Conservation (phyloP, 2,888 invertebrate species). For the Tanypteryx hageni region DNA sequence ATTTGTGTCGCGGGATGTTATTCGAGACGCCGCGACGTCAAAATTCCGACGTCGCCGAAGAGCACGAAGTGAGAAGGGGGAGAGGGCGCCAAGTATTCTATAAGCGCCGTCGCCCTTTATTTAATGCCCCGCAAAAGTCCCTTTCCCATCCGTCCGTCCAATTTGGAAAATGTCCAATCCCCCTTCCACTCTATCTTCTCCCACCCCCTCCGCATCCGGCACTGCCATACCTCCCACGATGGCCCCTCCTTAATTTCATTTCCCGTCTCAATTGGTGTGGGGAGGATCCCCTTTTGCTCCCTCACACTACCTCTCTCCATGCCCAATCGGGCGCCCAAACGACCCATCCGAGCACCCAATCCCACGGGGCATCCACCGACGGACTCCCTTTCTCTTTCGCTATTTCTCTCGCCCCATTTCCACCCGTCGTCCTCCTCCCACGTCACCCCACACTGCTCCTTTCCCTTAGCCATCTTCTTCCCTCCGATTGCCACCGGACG, state of each 20-base stretch:
- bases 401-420: not conserved
- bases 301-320: no score
- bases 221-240: no score
- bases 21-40: no score
- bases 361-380: no score
- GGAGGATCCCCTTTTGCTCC: no score
- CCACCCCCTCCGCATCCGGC: not conserved
- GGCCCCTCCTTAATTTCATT: not conserved
- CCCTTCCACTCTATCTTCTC: not conserved
- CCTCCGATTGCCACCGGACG: no score
- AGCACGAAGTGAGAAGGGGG: no score
- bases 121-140: not conserved
- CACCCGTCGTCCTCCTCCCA: not conserved
- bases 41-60: no score
- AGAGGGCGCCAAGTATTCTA: no score
- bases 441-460: no score
- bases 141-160: not conserved
- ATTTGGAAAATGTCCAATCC: not conserved
- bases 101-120: not conserved
- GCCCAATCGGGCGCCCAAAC: not conserved
- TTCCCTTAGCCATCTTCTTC: not conserved
- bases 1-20: no score
- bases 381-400: not conserved
- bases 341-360: not conserved
- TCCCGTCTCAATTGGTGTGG: not conserved